These are phyloP conservation scores for Gavialis gangeticus DNA, from an alignment of 2,113 vertebrate genomes.

Conservation along the genomic window DNA sequence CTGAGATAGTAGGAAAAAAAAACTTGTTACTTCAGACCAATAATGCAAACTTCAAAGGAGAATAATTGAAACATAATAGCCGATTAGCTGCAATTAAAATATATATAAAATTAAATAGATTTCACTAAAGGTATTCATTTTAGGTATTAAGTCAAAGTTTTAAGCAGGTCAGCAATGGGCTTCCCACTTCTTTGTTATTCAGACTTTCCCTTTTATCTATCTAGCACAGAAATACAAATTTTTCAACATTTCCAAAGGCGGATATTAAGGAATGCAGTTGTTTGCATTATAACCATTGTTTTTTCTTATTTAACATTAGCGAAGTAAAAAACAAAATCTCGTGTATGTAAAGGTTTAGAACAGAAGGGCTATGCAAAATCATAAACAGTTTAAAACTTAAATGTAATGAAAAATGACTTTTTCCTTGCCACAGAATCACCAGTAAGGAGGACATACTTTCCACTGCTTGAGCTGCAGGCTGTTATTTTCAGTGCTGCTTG, in stretches of 20 bases:
- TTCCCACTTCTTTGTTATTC: not conserved
- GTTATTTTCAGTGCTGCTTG: not conserved
- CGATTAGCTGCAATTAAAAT: not conserved
- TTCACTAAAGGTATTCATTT: fast-evolving
- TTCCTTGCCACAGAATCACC: not conserved
- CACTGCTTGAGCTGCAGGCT: not conserved
- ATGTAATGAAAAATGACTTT: not conserved
- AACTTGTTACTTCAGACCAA: not conserved
- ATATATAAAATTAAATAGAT: not conserved
- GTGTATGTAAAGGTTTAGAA: not conserved
- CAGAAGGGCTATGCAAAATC: not conserved
- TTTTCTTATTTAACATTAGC: constrained; percentile 6
- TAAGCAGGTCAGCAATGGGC: not conserved
- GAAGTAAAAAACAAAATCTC: not conserved
- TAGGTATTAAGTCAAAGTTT: not conserved
- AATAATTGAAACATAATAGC: not conserved
- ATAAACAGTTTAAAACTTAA: not conserved
- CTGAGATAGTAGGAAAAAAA: not conserved
- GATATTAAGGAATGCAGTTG: not conserved
- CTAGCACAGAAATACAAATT: not conserved
- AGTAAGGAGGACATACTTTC: not conserved
- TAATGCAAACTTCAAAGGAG: not conserved
- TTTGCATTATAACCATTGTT: not conserved
- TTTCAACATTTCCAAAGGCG: not conserved
- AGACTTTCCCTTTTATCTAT: not conserved